Conservation (phyloP, 2,888 invertebrate species). For the Ophion obscuratus region DNA sequence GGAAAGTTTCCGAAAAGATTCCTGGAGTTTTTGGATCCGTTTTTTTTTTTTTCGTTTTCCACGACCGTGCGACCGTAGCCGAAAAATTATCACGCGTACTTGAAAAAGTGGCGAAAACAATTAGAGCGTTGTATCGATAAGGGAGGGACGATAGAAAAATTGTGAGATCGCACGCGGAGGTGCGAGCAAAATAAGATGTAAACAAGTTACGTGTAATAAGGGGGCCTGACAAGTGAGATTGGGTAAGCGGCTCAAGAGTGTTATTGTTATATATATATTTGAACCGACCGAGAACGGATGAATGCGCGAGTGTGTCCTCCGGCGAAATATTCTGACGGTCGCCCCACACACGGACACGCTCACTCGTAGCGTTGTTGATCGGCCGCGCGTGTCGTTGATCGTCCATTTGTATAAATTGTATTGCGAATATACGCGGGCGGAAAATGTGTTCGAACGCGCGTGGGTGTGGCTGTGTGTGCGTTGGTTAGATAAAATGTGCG, state of each 20-base stretch:
- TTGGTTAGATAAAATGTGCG: conserved; percentile 35
- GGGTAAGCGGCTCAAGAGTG: conserved; percentile 66
- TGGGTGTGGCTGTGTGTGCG: conserved; percentile 67
- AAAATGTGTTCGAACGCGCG: not conserved
- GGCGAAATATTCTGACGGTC: conserved; percentile 30
- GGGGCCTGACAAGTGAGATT: conserved; percentile 43
- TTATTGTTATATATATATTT: conserved; percentile 57
- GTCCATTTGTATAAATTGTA: conserved; percentile 67
- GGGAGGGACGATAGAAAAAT: conserved; percentile 26
- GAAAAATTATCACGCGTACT: conserved; percentile 59
- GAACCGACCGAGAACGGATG: conserved; percentile 24
- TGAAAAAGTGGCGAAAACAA: conserved; percentile 16
- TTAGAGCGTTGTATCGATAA: conserved; percentile 20
- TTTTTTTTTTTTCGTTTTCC: not conserved
- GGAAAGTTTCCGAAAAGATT: not conserved
- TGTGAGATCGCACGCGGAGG: conserved; percentile 19
- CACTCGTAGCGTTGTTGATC: conserved; percentile 75
- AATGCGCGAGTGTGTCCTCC: conserved; percentile 17
- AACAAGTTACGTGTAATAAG: conserved; percentile 36
- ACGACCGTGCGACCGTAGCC: not conserved
- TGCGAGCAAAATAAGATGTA: not conserved
- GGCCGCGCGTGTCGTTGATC: conserved; percentile 60
- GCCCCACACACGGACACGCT: conserved; percentile 13
- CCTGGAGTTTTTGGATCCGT: not conserved
- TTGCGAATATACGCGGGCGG: conserved; percentile 38